Conservation (phyloP, 1,140 invertebrate genomes). For the Dryas iulia region DNA sequence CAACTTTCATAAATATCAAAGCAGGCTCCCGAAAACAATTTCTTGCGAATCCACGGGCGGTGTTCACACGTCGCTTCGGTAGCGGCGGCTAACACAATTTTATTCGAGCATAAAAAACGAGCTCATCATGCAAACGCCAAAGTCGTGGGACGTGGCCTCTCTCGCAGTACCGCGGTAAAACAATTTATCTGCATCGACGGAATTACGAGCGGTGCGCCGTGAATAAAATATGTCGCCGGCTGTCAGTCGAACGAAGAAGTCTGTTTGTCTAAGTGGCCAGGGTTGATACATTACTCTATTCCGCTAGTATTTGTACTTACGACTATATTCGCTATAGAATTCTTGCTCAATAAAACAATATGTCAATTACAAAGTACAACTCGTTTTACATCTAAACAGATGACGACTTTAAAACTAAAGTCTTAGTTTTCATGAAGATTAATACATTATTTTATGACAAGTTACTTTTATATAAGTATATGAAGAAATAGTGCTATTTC, state of each 20-base stretch:
- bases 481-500: no score
- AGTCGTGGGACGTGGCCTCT: conserved; percentile 67
- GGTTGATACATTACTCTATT: conserved; percentile 36
- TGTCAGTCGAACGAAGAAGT: conserved; percentile 65
- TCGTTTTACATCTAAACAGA: background rate
- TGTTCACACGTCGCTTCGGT: conserved; percentile 61
- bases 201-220: conserved; percentile 69
- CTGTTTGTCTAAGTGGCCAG: conserved; percentile 42
- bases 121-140: conserved; percentile 78
- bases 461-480: no score
- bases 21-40: conserved; percentile 72
- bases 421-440: background rate
- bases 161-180: conserved; percentile 71
- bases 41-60: conserved; percentile 55
- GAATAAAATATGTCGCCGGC: conserved; percentile 79
- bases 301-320: conserved; percentile 10
- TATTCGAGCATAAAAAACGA: conserved; percentile 78
- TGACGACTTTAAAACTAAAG: background rate
- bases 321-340: background rate
- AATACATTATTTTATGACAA: no score
- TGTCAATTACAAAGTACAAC: background rate
- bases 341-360: background rate
- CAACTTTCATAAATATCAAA: conserved; percentile 78
- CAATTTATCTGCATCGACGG: conserved; percentile 80
- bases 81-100: conserved; percentile 75